Evolutionary conservation across 1,140 invertebrate genomes (phyloP).

Genomic region (Papilio polyxenes): DNA sequence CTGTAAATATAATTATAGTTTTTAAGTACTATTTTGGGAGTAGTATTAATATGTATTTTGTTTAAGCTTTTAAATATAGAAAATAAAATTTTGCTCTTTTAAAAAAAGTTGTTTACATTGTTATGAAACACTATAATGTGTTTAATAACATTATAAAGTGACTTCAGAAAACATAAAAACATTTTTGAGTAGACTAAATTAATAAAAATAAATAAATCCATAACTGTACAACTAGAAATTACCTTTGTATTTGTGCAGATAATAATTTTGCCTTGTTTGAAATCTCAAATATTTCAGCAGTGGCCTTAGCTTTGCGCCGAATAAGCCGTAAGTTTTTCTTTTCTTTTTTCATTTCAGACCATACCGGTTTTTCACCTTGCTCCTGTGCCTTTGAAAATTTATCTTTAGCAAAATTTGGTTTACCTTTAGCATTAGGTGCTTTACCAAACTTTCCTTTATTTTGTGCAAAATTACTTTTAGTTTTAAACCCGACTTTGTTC

Average conservation of each 20-base stretch:
- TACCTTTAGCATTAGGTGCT: slow-evolving; percentile 45
- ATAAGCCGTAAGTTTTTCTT: slow-evolving; percentile 84
- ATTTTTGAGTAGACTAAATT: too few species aligned
- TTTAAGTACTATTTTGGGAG: neutral
- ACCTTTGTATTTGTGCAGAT: slow-evolving; percentile 88
- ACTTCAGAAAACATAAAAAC: too few species aligned
- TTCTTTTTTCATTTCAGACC: slow-evolving; percentile 87
- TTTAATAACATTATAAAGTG: too few species aligned
- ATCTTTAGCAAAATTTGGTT: slow-evolving; percentile 48
- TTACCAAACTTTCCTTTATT: slow-evolving; percentile 44
- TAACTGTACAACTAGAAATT: slow-evolving; percentile 39
- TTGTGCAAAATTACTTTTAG: slow-evolving; percentile 47
- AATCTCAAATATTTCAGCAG: slow-evolving; percentile 85
- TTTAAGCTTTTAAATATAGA: too few species aligned
- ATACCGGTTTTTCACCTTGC: slow-evolving; percentile 84
- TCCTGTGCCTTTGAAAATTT: slow-evolving; percentile 44
- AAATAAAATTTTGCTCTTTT: too few species aligned
- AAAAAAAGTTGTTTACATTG: too few species aligned
- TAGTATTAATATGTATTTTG: neutral
- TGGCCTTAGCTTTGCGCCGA: slow-evolving; percentile 79
- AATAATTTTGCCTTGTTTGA: slow-evolving; percentile 87
- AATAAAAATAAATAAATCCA: too few species aligned
- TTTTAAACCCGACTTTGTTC: slow-evolving; percentile 50
- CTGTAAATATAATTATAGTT: slow-evolving; percentile 52
- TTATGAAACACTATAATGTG: too few species aligned